Percentiles rank a stretch among this genome's conserved stretches.
Evolutionary conservation across 2,113 vertebrate species (phyloP).

Genomic region (Sylvia atricapilla): DNA sequence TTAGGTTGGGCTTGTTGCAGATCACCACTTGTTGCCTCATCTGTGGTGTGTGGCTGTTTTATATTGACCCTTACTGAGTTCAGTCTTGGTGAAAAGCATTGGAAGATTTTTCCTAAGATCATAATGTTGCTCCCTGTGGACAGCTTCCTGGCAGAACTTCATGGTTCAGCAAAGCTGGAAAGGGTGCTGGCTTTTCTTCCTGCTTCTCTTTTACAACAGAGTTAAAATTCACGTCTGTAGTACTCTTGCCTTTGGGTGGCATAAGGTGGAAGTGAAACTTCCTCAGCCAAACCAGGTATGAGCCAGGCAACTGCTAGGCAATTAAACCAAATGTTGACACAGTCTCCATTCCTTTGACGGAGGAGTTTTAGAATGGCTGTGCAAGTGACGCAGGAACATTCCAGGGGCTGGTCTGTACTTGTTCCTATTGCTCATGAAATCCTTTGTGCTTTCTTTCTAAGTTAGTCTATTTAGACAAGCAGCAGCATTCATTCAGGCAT

Average conservation of each 20-base stretch:
- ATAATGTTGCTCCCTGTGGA: not conserved
- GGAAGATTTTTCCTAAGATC: not conserved
- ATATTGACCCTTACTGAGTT: not conserved
- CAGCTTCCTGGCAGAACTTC: not conserved
- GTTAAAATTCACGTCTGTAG: not conserved
- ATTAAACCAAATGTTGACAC: not conserved
- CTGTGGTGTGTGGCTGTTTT: not conserved
- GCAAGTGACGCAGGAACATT: not conserved
- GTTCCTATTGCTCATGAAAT: not conserved
- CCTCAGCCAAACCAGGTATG: not conserved
- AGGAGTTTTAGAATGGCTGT: not conserved
- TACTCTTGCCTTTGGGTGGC: not conserved
- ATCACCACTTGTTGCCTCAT: not conserved
- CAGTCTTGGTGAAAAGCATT: not conserved
- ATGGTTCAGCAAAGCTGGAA: not conserved
- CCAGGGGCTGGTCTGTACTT: not conserved
- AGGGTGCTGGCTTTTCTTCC: not conserved
- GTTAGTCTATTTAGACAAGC: not conserved
- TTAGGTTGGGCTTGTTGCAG: not conserved
- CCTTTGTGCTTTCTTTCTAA: not conserved
- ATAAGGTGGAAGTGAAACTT: constrained; percentile 6
- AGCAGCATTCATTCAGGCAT: not conserved
- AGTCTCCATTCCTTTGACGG: not conserved
- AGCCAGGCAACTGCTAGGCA: not conserved
- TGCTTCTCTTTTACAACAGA: not conserved